Percentiles rank a stretch among this genome's conserved stretches.
phyloP scores from a whole-genome alignment of 64 coral and sea anemone species.

The Pocillopora verrucosa region DNA sequence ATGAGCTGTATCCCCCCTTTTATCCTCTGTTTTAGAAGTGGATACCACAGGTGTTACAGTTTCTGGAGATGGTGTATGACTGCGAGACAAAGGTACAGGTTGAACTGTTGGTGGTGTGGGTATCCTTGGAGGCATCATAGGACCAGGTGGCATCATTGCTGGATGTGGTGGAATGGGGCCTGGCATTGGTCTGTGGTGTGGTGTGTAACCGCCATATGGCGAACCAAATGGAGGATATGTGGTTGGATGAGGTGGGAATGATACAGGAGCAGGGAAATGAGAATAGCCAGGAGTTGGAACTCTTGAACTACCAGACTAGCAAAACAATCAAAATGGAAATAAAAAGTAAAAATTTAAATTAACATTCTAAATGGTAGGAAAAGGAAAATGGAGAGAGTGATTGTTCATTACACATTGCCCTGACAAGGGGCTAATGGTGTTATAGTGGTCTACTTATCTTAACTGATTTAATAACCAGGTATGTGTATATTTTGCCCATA shows the following conservation, averaged over 20 bases:
- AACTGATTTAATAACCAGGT: too few species aligned
- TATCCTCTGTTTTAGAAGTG: background rate
- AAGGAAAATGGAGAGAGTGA: too few species aligned
- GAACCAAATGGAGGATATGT: slow-evolving; percentile 71
- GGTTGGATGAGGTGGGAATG: slow-evolving; percentile 25
- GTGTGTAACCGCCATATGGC: slow-evolving; percentile 53
- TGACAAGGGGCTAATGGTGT: too few species aligned
- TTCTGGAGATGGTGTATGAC: slow-evolving; percentile 77
- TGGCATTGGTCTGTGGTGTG: slow-evolving; percentile 28
- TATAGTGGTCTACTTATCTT: too few species aligned
- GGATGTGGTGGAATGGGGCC: slow-evolving; percentile 36
- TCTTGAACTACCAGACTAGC: slow-evolving; percentile 46
- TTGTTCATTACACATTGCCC: too few species aligned
- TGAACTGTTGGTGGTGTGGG: slow-evolving; percentile 62
- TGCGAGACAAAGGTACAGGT: slow-evolving; percentile 9
- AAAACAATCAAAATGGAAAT: background rate
- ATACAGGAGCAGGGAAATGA: slow-evolving; percentile 41
- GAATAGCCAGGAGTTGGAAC: slow-evolving; percentile 39
- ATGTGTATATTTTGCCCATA: too few species aligned
- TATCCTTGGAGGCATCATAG: slow-evolving; percentile 62
- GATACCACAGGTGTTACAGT: slow-evolving; percentile 40
- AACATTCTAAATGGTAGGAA: too few species aligned
- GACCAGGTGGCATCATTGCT: slow-evolving; percentile 36
- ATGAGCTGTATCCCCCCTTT: slow-evolving; percentile 51
- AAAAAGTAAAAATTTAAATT: too few species aligned